Conservation (phyloP, 2,797 vertebrate species). For the Pempheris klunzingeri region DNA sequence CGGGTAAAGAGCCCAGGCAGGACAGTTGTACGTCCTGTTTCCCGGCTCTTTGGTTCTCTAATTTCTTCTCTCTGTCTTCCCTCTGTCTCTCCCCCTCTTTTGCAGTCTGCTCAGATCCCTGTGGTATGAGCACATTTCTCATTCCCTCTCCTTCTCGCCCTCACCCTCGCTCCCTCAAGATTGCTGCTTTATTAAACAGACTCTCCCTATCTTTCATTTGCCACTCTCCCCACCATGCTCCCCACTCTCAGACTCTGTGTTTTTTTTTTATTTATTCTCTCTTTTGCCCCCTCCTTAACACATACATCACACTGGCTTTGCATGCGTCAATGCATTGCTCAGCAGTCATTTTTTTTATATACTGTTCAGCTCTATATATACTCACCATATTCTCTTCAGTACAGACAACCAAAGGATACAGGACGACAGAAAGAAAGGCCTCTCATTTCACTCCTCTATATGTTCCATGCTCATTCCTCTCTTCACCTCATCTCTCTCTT, state of each 20-base stretch:
- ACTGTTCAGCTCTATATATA: conserved; percentile 23
- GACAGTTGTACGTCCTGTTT: conserved; percentile 38
- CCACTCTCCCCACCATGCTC: conserved; percentile 66
- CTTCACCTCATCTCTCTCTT: conserved; percentile 52
- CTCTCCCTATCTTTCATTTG: conserved; percentile 83
- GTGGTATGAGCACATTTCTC: conserved; percentile 83
- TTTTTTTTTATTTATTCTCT: conserved; percentile 67
- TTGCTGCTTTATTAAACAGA: conserved; percentile 84
- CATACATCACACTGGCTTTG: conserved; percentile 50
- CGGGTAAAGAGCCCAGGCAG: conserved; percentile 25
- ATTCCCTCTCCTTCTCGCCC: conserved; percentile 77
- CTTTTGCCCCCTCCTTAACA: conserved; percentile 35
- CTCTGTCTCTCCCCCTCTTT: conserved; percentile 69
- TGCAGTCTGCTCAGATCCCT: conserved; percentile 81
- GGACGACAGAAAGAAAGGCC: conserved; percentile 18
- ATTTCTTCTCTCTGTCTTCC: conserved; percentile 61
- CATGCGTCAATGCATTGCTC: conserved; percentile 59
- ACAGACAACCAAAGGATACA: conserved; percentile 19
- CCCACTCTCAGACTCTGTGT: conserved; percentile 47
- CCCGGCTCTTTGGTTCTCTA: conserved; percentile 57
- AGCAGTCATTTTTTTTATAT: conserved; percentile 44
- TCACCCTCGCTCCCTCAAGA: conserved; percentile 75
- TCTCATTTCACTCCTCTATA: conserved; percentile 33
- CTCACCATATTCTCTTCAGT: conserved; percentile 27
- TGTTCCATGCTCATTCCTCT: conserved; percentile 25